Conservation (phyloP, 2,113 vertebrate species). For the Laterallus jamaicensis region DNA sequence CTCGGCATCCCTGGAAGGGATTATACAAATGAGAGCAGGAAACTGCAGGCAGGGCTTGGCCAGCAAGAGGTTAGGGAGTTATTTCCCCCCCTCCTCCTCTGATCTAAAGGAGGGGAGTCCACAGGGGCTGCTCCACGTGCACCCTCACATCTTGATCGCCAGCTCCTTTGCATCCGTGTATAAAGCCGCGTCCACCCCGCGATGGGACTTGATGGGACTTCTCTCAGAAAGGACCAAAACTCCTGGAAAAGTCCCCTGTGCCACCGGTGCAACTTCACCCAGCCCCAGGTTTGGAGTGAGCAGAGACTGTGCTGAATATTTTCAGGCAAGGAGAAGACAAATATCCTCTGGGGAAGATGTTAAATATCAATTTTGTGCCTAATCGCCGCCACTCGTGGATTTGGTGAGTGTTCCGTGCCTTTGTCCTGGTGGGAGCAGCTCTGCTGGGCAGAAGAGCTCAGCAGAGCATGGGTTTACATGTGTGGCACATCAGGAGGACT, state of each 20-base stretch:
- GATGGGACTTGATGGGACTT: slow-evolving; percentile 40
- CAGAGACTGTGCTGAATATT: not conserved
- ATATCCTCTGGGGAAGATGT: slow-evolving; percentile 52
- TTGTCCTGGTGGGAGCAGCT: not conserved
- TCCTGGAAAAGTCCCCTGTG: slow-evolving; percentile 19
- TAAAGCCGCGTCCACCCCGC: slow-evolving; percentile 47
- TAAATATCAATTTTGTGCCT: slow-evolving; percentile 66
- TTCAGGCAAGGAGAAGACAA: not conserved
- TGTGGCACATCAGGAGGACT: not conserved
- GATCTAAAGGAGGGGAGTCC: slow-evolving; percentile 62
- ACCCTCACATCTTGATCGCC: slow-evolving; percentile 52
- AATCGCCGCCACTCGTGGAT: slow-evolving; percentile 79
- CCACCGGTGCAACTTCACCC: not conserved
- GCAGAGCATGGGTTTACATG: not conserved
- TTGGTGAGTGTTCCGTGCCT: slow-evolving; percentile 68
- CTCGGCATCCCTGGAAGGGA: slow-evolving; percentile 56
- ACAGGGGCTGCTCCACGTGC: slow-evolving; percentile 32
- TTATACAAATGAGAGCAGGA: slow-evolving; percentile 61
- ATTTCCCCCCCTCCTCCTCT: not conserved
- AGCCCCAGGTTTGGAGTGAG: not conserved
- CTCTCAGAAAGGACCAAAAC: slow-evolving; percentile 60
- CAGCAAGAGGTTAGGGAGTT: slow-evolving; percentile 46
- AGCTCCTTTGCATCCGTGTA: slow-evolving; percentile 46
- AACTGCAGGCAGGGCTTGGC: slow-evolving; percentile 52
- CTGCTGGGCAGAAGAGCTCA: not conserved